Base-by-base conservation (phyloP, 2,888 invertebrate species). In the Monochamus alternatus region DNA sequence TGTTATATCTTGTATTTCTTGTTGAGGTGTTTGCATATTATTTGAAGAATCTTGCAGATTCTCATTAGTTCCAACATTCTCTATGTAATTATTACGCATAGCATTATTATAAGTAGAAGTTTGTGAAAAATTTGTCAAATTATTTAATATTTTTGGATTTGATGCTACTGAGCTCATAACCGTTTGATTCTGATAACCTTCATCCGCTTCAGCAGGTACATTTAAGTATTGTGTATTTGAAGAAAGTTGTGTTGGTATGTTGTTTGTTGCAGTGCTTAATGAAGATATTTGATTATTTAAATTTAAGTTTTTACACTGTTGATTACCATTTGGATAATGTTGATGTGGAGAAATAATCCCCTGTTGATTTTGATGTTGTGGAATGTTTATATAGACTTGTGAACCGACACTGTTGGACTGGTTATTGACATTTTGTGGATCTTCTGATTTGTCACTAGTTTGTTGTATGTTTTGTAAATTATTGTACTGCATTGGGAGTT, bases 241-340 rank as follows among this genome's bases (percentile, higher is more conserved):
- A 7, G 64, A 44, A 43, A 22, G 22, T 22, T 43, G 44, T 32
- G 65, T 30, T 12, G 47, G 30, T 52, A 12, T 3, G 32, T 66
- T 52, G 12, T 66, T 66, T 31, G 52, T 59, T 22, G 7, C 55
- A 8, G 9, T 22, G 43, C n/a, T 12, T 60, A 9, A 51, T 32
- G 32, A 12, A 32, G 22, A 2, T 44, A 62, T 10, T 63, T 71
- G 52, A 51, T 71, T 63, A 69, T 60, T 60, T 47, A 69, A 60
- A 47, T 60, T 68, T 58, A 43, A 38, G 47, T 64, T 66, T 32
- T 66, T 32, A 60, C 60, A 60, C 9, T 31, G 71, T 52, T 71
- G 51, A 31, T 63, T 52, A 32, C 51, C n/a, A 63, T 38, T 38
- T n/a, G 51, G 2, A 63, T 52, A 63, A 31, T 38, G 51, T 69